Base-by-base conservation (phyloP, 37 sponge, comb jelly and placozoan genomes). In the Amphimedon queenslandica region DNA sequence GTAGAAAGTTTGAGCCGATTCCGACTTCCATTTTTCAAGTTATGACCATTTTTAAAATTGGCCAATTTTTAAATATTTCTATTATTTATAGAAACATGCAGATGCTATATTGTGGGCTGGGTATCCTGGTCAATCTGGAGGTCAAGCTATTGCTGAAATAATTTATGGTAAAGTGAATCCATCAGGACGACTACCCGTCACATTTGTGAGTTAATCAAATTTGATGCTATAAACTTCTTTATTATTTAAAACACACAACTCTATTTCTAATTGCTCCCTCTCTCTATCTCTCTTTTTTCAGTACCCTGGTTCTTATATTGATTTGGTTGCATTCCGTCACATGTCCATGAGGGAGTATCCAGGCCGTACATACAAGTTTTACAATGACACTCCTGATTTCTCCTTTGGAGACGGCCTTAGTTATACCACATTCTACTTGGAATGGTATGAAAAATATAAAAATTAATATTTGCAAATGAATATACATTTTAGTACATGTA, bases 81-180 rank as follows among this genome's bases (percentile, higher is more conserved):
- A n/a, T n/a, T n/a, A n/a, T n/a, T n/a, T n/a, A 16, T 58, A 87
- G 88, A 42, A 56, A 23, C 71, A 81, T 76, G 77, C 88, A 34
- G 66, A 87, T 77, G 90, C 72, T n/a, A 29, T 89, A 3, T 33
- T 90, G 23, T 90, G 91, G 91, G 40, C 47, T 36, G 91, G 91
- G 1, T 90, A 90, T 37, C 86, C 91, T 23, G 91, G 91, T 11
- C 91, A 90, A 70, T 78, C 91, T 37, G 91, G 91, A 37, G 91
- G 91, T 37, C 72, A 77, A 42, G 91, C 86, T 0, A 66, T 90
- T 31, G 91, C 86, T 64, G 86, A 90, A 8, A 81, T 90, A n/a
- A 55, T 90, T 13, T 85, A 57, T 76, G 91, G 91, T 23, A 57
- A 47, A 37, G 37, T 71, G 60, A 90, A 85, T 36, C 91, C 91